These are phyloP conservation scores for Canis aureus DNA, from an alignment of 2,113 vertebrate genomes.

Conservation along the genomic window DNA sequence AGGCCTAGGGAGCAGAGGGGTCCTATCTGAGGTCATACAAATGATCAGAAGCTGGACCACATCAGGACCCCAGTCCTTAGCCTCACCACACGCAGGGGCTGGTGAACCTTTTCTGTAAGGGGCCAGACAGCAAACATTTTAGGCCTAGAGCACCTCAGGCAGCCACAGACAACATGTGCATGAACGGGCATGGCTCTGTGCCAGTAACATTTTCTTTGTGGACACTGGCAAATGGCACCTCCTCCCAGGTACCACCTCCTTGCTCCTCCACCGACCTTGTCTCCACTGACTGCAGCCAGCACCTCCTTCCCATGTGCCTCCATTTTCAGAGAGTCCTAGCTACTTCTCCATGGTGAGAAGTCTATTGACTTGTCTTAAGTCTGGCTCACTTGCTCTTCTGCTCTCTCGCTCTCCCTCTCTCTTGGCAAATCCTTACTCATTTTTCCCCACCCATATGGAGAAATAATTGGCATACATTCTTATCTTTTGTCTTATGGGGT, in stretches of 20 bases:
- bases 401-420: not conserved
- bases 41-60: fast-evolving
- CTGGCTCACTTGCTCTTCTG: not conserved
- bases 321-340: fast-evolving
- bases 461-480: not conserved
- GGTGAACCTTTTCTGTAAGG: not conserved
- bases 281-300: fast-evolving
- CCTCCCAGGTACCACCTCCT: no score
- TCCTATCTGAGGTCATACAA: no score
- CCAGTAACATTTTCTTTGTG: fast-evolving
- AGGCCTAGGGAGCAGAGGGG: not conserved
- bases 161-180: fast-evolving
- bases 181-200: fast-evolving
- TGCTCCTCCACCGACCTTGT: fast-evolving
- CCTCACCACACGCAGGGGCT: fast-evolving
- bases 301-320: fast-evolving
- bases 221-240: fast-evolving
- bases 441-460: not conserved
- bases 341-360: fast-evolving
- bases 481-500: not conserved
- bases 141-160: not conserved
- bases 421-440: not conserved
- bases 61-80: no score
- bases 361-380: not conserved
- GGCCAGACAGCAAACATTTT: fast-evolving